Base-by-base conservation (phyloP, 2,888 invertebrate genomes). In the Eupithecia inturbata region DNA sequence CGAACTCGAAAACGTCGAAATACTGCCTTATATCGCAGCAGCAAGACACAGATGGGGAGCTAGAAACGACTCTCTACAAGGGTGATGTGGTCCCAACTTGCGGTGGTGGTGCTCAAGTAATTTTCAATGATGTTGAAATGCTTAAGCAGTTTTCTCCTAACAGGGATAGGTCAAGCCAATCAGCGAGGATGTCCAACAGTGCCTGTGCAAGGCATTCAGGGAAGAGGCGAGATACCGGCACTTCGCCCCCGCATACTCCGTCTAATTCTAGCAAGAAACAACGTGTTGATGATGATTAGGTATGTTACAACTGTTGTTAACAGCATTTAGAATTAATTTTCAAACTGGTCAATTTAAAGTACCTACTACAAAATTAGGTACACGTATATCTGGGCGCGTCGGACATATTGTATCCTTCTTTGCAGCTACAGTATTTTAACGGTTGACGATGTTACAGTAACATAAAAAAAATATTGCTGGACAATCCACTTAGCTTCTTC, bases 21-120 rank as follows among this genome's bases (percentile, higher is more conserved):
- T 99, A 99, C 89, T 97, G 99, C 79, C 95, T 99, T 0, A 97
- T 98, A 26, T 97, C 98, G 0, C 99, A 99, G 91, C 98, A 98
- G 82, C 97, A 97, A 28, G 99, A 99, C 87, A 96, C 97, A 0
- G 97, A 97, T 82, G 99, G 99, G 0, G 98, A 98, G 85, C 92
- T 99, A 3, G 98, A 98, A 89, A 99, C 99, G 0, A 97, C 97
- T 83, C 88, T 99, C 22, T 98, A 97, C 87, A 99, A 99, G 96
- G 99, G 97, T 19, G 98, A 99, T 88, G 97, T 99, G 4, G 96
- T 99, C 3, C 98, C 98, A 0, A 99, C 99, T 0, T 96, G 97
- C 73, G 97, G 98, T 1, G 99, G 99, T 0, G 99, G 99, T 0
- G 98, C 99, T 0, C 98, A 99, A 85, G 97, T 99, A 0, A 97